Evolutionary conservation across 92 coral and sea anemone species (phyloP).

Genomic region (Parazoanthus atlanticus): DNA sequence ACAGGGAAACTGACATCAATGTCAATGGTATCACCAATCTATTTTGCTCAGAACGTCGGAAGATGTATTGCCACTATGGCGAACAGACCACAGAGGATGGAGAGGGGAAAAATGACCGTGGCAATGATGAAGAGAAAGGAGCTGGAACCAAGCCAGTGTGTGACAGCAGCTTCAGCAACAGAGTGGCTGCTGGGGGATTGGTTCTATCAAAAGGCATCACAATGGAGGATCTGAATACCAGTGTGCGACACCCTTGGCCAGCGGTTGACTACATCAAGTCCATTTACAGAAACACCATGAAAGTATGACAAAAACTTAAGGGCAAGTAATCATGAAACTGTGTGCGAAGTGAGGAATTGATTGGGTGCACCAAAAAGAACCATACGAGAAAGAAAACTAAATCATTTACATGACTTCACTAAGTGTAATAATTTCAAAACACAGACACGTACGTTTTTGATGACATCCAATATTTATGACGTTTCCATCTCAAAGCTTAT

Average conservation of each 20-base stretch:
- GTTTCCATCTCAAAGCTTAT: conserved; percentile 52
- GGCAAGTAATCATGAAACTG: conserved; percentile 25
- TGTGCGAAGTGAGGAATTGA: conserved; percentile 37
- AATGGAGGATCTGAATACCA: conserved; percentile 45
- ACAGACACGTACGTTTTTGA: neutral
- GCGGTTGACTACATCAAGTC: conserved; percentile 67
- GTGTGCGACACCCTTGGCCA: conserved; percentile 67
- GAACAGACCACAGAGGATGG: conserved; percentile 10
- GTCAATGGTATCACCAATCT: conserved; percentile 59
- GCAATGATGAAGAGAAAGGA: conserved; percentile 1
- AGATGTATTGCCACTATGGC: conserved; percentile 12
- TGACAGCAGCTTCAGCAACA: conserved; percentile 8
- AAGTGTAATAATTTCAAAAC: neutral
- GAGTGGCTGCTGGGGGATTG: conserved; percentile 49
- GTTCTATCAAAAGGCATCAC: conserved; percentile 36
- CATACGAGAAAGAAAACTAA: neutral
- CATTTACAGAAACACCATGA: conserved; percentile 71
- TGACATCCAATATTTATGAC: conserved; percentile 36
- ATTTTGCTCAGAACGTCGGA: conserved; percentile 29
- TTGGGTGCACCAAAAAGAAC: neutral
- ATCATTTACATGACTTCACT: neutral
- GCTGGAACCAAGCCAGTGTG: neutral
- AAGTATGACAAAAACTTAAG: conserved; percentile 58
- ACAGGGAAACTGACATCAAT: conserved; percentile 53
- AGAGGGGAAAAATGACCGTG: neutral